Percentiles rank a stretch among this genome's conserved stretches.
phyloP scores from a whole-genome alignment of 2,888 invertebrate genomes.

The Myathropa florea region DNA sequence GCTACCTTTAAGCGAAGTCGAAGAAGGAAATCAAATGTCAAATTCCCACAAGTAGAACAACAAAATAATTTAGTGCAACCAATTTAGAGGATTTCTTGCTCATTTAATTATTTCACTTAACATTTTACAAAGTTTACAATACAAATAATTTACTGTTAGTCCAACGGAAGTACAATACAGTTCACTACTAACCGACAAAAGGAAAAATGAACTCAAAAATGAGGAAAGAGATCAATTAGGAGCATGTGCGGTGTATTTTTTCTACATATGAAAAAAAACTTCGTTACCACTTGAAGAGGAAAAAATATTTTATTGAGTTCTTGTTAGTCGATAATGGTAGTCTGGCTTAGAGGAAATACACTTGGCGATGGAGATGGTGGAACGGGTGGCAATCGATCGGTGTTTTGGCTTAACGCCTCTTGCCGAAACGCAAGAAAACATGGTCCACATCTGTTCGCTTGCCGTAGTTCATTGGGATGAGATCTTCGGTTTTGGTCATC shows the following conservation, averaged over 20 bases:
- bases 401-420: conserved; percentile 85
- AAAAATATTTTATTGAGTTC: conserved; percentile 11
- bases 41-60: too few relatives aligned
- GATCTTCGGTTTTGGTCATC: conserved; percentile 78
- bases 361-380: conserved; percentile 50
- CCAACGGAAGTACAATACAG: conserved; percentile 43
- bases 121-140: conserved; percentile 63
- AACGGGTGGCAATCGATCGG: neutral
- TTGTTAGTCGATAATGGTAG: conserved; percentile 12
- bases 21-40: too few relatives aligned
- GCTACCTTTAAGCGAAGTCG: too few relatives aligned
- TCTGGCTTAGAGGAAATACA: conserved; percentile 68
- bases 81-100: conserved; percentile 61
- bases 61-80: conserved; percentile 43
- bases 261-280: conserved; percentile 31
- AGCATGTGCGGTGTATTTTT: conserved; percentile 65
- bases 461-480: conserved; percentile 82
- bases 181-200: conserved; percentile 2
- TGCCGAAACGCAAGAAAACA: conserved; percentile 93
- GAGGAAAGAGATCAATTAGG: conserved; percentile 61
- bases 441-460: conserved; percentile 95
- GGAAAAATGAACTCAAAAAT: conserved; percentile 19
- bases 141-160: conserved; percentile 53
- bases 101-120: conserved; percentile 51
- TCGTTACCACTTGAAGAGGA: conserved; percentile 35